Base-by-base conservation (phyloP, 2,113 vertebrate species). In the Sphaerodactylus townsendi region DNA sequence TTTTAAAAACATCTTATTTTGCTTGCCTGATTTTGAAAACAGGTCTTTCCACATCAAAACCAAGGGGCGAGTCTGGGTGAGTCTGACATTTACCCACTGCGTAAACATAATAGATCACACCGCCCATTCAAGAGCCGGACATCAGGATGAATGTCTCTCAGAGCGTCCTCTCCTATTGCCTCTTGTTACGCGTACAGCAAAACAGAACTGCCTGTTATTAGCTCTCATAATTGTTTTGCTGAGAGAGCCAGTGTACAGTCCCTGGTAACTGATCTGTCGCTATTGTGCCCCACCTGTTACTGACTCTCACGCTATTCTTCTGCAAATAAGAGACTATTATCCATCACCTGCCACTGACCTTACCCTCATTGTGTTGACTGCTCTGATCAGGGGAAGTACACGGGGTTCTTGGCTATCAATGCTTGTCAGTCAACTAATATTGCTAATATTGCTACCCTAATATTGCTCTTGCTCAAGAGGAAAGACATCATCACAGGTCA, bases 301-400 rank as follows among this genome's bases (percentile, higher is more conserved):
- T 5, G 25, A 44, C 68, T 50, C n/a, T 71, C 10, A 39, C 56
- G 56, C 41, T n/a, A 72, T 50, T 50, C 68, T 64, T 25, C 68
- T 19, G n/a, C 72, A 69, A 69, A 75, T 78, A 69, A 23, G 64
- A 59, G n/a, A 2, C 48, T 33, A 76, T 77, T 77, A 59, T 69
- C 64, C 48, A 76, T 70, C 48, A 62, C 84, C 73, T 48, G 65
- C 23, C n/a, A 10, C 8, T 77, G 85, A 82, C 73, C 73, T 81
- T 46, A 48, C 53, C 53, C 35, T 44, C 41, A 21, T 39, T 81
- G 46, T 71, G 39, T 71, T 37, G 30, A 30, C 33, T 39, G 41
- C 23, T 46, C 68, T 77, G 75, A 44, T 70, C 50, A 30, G 11
- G 48, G 59, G n/a, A 28, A 48, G 71, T 21, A 53, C 9, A 7